Evolutionary conservation across 2,113 vertebrate species (phyloP).

Genomic region (human): DNA sequence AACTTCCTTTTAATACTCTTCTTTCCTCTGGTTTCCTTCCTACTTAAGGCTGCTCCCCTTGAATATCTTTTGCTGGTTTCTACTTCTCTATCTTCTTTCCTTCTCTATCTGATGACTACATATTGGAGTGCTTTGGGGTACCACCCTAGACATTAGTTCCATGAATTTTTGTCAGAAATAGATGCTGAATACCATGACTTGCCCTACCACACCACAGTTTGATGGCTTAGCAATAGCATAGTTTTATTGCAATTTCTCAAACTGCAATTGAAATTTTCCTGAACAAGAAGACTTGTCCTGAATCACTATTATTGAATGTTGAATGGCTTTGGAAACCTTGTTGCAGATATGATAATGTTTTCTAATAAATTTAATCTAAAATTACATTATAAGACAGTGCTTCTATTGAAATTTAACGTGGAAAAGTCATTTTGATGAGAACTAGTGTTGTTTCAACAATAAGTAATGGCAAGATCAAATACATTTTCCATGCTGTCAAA

Average conservation of each 20-base stretch:
- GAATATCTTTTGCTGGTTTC: background rate
- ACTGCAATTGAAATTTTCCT: background rate
- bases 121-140: background rate
- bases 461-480: background rate
- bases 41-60: background rate
- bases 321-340: background rate
- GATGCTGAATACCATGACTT: background rate
- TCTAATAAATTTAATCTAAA: constrained; percentile 12
- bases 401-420: background rate
- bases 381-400: background rate
- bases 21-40: background rate
- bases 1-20: background rate
- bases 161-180: background rate
- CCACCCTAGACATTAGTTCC: background rate
- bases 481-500: background rate
- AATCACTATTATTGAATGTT: background rate
- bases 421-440: background rate
- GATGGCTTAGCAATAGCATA: background rate
- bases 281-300: background rate
- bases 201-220: background rate
- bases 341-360: background rate
- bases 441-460: background rate
- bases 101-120: background rate
- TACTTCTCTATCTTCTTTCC: background rate
- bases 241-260: background rate